Evolutionary conservation across 2,113 vertebrate species (phyloP).

Genomic region (Hippocampus zosterae): DNA sequence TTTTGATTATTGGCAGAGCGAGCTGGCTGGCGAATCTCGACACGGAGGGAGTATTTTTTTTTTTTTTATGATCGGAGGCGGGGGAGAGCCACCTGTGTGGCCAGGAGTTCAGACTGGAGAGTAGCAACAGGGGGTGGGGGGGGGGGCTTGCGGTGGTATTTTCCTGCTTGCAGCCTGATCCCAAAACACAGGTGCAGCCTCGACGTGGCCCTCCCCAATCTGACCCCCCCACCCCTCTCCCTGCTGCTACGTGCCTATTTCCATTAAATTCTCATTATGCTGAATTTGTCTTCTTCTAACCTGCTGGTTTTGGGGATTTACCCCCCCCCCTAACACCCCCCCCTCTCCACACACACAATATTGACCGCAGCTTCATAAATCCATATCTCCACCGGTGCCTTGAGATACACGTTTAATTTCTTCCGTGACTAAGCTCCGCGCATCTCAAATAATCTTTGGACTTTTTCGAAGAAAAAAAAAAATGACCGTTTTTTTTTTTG

Average conservation of each 20-base stretch:
- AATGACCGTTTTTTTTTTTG: background rate
- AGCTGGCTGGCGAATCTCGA: background rate
- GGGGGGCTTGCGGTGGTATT: constrained; percentile 39
- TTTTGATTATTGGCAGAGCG: background rate
- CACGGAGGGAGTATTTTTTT: background rate
- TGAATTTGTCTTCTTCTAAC: constrained; percentile 56
- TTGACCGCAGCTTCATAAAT: background rate
- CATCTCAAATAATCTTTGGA: background rate
- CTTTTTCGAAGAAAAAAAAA: background rate
- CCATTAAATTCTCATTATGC: constrained; percentile 60
- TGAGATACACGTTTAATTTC: background rate
- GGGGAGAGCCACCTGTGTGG: constrained; percentile 36
- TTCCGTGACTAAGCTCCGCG: background rate
- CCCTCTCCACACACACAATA: background rate
- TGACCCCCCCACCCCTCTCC: background rate
- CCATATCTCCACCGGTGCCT: too few species aligned
- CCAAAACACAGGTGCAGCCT: constrained; percentile 68
- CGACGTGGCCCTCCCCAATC: constrained; percentile 10
- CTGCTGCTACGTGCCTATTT: constrained; percentile 44
- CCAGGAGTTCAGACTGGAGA: constrained; percentile 22
- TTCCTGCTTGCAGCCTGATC: constrained; percentile 57
- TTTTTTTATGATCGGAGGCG: constrained; percentile 29
- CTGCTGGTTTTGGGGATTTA: constrained; percentile 1
- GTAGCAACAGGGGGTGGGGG: constrained; percentile 4
- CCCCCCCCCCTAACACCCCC: too few species aligned